Conservation (phyloP, 2,888 invertebrate species). For the Eurois occulta region DNA sequence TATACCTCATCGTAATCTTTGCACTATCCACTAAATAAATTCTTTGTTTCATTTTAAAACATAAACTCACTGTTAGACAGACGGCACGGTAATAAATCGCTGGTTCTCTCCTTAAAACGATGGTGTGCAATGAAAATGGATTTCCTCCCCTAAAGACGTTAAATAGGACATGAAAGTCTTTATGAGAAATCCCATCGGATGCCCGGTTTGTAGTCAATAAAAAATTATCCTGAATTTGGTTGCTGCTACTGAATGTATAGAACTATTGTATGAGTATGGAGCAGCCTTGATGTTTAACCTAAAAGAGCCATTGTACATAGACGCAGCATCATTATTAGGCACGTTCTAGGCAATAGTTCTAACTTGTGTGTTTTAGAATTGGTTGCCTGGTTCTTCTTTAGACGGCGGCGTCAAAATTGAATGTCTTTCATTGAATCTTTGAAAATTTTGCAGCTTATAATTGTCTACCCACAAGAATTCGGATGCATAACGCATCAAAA, state of each 20-base stretch:
- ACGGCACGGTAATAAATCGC: too few relatives aligned
- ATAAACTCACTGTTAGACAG: background rate
- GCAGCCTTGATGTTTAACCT: constrained; percentile 27
- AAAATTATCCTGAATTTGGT: constrained; percentile 1
- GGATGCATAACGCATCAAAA: too few relatives aligned
- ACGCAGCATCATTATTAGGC: constrained; percentile 17
- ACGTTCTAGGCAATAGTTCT: background rate
- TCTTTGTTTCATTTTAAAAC: background rate
- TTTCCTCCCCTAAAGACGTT: background rate
- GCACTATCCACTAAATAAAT: background rate
- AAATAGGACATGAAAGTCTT: background rate
- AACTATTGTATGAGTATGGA: constrained; percentile 13
- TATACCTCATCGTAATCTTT: background rate
- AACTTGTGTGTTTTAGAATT: background rate
- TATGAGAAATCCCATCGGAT: too few relatives aligned
- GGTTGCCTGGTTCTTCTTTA: background rate
- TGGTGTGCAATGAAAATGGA: background rate
- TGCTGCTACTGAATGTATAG: background rate
- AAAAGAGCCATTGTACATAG: background rate
- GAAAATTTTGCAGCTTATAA: background rate
- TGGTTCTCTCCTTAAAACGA: background rate
- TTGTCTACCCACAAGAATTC: background rate
- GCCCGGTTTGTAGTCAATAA: background rate
- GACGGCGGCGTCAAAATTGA: background rate
- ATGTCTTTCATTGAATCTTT: background rate